These are phyloP conservation scores for Pedicia rivosa DNA, from an alignment of 2,888 invertebrate species.

Conservation along the genomic window DNA sequence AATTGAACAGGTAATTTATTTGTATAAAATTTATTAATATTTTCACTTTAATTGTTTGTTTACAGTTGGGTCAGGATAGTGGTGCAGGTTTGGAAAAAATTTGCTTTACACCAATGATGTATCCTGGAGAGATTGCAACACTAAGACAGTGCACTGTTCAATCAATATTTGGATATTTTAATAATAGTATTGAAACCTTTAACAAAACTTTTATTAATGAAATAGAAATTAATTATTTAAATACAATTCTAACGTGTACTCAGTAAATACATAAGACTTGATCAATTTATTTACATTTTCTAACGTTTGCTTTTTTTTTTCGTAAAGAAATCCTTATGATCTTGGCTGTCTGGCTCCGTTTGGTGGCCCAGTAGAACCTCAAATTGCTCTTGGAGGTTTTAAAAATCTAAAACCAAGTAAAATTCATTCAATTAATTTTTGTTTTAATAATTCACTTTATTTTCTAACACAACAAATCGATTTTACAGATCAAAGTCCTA, in stretches of 20 bases:
- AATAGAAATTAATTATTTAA: conserved; percentile 27
- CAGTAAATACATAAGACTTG: conserved; percentile 23
- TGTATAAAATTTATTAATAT: too few species aligned
- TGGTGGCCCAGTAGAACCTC: conserved; percentile 80
- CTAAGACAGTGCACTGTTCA: conserved; percentile 60
- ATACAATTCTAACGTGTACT: conserved; percentile 16
- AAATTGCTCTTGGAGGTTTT: conserved; percentile 70
- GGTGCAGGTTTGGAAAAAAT: conserved; percentile 46
- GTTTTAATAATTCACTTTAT: too few species aligned
- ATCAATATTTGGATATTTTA: conserved; percentile 68
- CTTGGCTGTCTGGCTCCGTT: conserved; percentile 61
- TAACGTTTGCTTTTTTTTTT: too few species aligned
- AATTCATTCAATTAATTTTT: too few species aligned
- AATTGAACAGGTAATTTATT: conserved; percentile 43
- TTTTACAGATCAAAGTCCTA: conserved; percentile 17
- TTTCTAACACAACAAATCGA: background rate
- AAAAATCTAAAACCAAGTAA: conserved; percentile 34
- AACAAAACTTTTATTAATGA: conserved; percentile 21
- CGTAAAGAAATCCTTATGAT: conserved; percentile 36
- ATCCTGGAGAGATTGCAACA: conserved; percentile 38
- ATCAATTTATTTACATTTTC: too few species aligned
- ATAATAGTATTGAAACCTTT: conserved; percentile 37
- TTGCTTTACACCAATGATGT: conserved; percentile 71
- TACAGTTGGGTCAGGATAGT: conserved; percentile 20
- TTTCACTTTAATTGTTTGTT: too few species aligned